Base-by-base conservation (phyloP, 2,113 vertebrate genomes). In the Chunga burmeisteri region DNA sequence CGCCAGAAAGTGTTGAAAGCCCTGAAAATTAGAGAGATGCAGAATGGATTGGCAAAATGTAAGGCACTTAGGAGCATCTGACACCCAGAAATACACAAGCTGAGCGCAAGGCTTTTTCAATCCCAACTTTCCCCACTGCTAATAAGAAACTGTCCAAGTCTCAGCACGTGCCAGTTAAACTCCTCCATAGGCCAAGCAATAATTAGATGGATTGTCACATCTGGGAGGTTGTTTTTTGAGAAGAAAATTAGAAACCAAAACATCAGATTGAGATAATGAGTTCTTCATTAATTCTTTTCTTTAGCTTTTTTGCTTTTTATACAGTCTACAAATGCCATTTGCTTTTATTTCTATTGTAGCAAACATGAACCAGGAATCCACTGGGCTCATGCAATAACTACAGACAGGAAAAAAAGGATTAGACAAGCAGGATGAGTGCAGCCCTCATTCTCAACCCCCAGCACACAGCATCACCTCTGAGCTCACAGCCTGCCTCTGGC, bases 1-100 rank as follows among this genome's bases (percentile, higher is more conserved):
- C 19, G 7, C 94, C 95, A 89, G 95, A 88, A 94, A 96, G 90
- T 86, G 93, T 70, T 90, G 96, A 97, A 96, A 97, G 93, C 92
- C 92, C 93, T 88, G 91, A 93, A 97, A 96, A 97, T 96, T 96
- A 97, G 95, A 93, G 95, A 87, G 94, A 95, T 96, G 96, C 97
- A 96, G 95, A 97, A 96, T 66, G 93, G 96, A 96, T 93, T 96
- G 96, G 88, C 82, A 91, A 92, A 93, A 89, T 6, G 72, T 84
- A 90, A 96, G 84, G 81, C 93, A 96, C 93, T 96, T 95, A 96
- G 93, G 86, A 94, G 91, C 91, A 90, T 95, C 94, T 95, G 97
- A 97, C 96, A 96, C 94, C 91, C 95, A 94, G 77, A 71, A 85
- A 91, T 52, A 36, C 78, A 77, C 40, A 22, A 56, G 77, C 83